Base-by-base conservation (phyloP, 92 coral and sea anemone genomes). In the Phenganax stokvisi region DNA sequence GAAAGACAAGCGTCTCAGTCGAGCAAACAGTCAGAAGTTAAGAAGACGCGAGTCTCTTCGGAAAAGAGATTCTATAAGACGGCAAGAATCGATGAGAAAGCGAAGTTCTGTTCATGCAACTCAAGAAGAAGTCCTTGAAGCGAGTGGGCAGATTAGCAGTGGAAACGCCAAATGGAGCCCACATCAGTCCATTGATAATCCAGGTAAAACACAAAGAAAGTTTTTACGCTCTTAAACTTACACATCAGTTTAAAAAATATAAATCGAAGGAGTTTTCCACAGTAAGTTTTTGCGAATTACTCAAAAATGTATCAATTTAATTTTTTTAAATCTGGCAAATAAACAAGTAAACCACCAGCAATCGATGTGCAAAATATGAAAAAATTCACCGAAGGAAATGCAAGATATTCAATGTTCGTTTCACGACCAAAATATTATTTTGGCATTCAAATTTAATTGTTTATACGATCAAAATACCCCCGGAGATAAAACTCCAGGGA, bases 71-170 rank as follows among this genome's bases (percentile, higher is more conserved):
- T 78, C 82, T 11, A 12, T 78, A 9, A 37, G 72, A 17, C 12
- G 82, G 29, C 82, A 78, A 20, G 82, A 78, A 61, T 78, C 82
- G 5, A 9, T 52, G 1, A 61, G 73, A 15, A 78, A 64, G 47
- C 61, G 47, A 78, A 62, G 72, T 16, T 78, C 67, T 8, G 56
- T 67, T 20, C 72, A 78, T 12, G 28, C 82, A 10, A 51, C 72
- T 47, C 90, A 91, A 75, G 85, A 87, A 8, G 98, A 94, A 28
- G 82, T 87, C 27, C 79, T 92, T 37, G 97, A 93, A 63, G 89
- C 91, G 10, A 83, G 93, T 54, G 94, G 94, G 9, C 88, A 84
- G 74, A 77, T 90, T 62, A 90, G 82, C 54, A 78, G 17, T 61
- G 67, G 67, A 31, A 76, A 76, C 29, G 17, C 81, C 3, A 78